Percentiles rank a stretch among this genome's conserved stretches.
These are phyloP conservation scores for Leptopilina myrica DNA, from an alignment of 2,888 invertebrate genomes.

Conservation along the genomic window DNA sequence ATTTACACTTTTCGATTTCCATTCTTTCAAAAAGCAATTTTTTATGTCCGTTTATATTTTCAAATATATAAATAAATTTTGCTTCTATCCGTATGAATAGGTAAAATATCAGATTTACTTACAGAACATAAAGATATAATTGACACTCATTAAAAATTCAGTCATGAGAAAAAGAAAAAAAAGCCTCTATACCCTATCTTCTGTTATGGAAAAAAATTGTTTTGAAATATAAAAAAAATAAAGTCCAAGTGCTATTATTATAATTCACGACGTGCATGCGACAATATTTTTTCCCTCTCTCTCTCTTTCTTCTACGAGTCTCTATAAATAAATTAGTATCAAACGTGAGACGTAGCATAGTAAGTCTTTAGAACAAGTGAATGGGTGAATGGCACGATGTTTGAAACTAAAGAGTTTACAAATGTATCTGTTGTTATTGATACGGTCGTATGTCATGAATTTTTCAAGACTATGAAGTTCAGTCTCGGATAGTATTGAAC, in stretches of 20 bases:
- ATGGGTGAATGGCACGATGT: constrained; percentile 23
- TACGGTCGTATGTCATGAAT: constrained; percentile 16
- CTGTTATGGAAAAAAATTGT: background rate
- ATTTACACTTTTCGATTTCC: too few relatives aligned
- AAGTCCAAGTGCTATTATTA: constrained; percentile 1
- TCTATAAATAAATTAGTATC: constrained; percentile 36
- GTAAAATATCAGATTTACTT: background rate
- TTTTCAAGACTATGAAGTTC: constrained; percentile 20
- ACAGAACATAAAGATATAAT: background rate
- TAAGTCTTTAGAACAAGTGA: constrained; percentile 23
- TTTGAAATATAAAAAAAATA: background rate
- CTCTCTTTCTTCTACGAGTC: constrained; percentile 5
- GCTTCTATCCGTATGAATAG: too few relatives aligned
- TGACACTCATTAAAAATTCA: background rate
- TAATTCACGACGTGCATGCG: background rate
- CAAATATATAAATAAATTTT: too few relatives aligned
- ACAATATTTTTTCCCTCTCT: background rate
- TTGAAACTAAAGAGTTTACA: constrained; percentile 24
- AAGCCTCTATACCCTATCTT: background rate
- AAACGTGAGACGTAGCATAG: constrained; percentile 15
- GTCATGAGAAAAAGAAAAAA: background rate
- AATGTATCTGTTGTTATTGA: constrained; percentile 24
- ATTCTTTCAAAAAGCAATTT: too few relatives aligned
- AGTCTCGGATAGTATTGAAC: constrained; percentile 24
- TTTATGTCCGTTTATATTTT: too few relatives aligned